Base-by-base conservation (phyloP, 2,888 invertebrate species). In the Flabesymbios commensalis region DNA sequence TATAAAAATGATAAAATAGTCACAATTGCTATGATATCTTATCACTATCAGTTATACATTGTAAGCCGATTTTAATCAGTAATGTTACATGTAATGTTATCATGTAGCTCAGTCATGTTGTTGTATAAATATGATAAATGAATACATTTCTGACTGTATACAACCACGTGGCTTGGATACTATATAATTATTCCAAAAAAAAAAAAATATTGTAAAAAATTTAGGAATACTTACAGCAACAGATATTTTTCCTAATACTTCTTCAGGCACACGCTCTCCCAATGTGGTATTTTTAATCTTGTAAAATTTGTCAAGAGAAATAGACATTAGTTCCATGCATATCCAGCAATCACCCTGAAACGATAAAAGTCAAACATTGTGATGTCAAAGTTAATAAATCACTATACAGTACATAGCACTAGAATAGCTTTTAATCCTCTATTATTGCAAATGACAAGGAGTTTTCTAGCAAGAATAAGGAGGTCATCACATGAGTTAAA, bases 271-370 rank as follows among this genome's bases (percentile, higher is more conserved):
- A 10, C 41, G 53, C 22, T 59, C 22, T 7, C 61, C 43, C 41
- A 64, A 42, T 10, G 42, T 17, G 5, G 41, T 42, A 80, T 63
- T 59, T 1, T 65, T 59, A 57, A 61, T 69, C 57, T 89, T 88
- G 84, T 98, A 98, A 85, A 98, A 96, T 84, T 98, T 97, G 84
- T 98, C 98, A 68, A 98, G 87, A 74, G 95, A 95, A 78, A 92
- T 93, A 80, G 96, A 95, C 97, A 98, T 97, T 19, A 97, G 92
- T 84, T 96, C 95, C 95, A 96, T 99, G 83, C 98, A 99, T 79
- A 99, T 98, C 98, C 98, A 99, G 54, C 99, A 98, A 82, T 99
- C 99, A 0, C 98, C 98, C 81, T 86, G 72, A 7, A 68, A 39
- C 39, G 31, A 61, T 48, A 55, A 61, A 2, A 56, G 29, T 49